Evolutionary conservation across 2,888 invertebrate genomes (phyloP), one percentile per base, ranked within the genome.

Genomic region (Caenorhabditis sp.): DNA sequence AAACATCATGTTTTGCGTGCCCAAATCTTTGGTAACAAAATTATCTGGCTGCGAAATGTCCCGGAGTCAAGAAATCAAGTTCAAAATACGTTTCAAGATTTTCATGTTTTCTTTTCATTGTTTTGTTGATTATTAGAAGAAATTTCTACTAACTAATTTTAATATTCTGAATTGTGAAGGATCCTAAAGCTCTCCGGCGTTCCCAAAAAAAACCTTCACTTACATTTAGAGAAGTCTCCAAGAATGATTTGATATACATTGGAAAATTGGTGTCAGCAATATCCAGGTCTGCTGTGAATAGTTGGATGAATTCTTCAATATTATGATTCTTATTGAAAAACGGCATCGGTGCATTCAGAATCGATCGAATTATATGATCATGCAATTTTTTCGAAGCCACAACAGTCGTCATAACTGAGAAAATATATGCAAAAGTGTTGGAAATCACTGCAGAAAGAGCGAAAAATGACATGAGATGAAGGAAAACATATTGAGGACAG

Each of bases 261-360:
- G 81, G 71, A 14, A 85, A 68, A 10, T 76, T 68, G 4, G 69
- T 63, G 60, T 85, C 85, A 1, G 81, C 78, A 14, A 76, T 71
- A 64, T 85, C 85, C 52, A 85, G 59, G 53, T 85, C 85, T 17
- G 73, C 64, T n/a, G 76, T 70, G 21, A 76, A 68, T 52, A 88
- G 78, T 70, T 89, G 89, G 65, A 89, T 57, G 65, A 60, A 88
- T 78, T 31, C 87, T 81, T 59, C 89, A 88, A 27, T 81, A 71
- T 23, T 88, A 85, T 20, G 84, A 87, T 57, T 79, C 14, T 43
- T 43, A 68, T 70, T 88, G 84, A 68, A 85, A 87, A 88, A 88
- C 12, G 81, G 70, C 84, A 86, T 76, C 65, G 84, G 70, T 85
- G 79, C 81, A 27, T 79, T 76, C 7, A 88, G 70, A 5, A 88